Evolutionary conservation across 1,140 invertebrate species (phyloP), one percentile per base, ranked within the genome.

Genomic region (Tetramorium parvispinum): DNA sequence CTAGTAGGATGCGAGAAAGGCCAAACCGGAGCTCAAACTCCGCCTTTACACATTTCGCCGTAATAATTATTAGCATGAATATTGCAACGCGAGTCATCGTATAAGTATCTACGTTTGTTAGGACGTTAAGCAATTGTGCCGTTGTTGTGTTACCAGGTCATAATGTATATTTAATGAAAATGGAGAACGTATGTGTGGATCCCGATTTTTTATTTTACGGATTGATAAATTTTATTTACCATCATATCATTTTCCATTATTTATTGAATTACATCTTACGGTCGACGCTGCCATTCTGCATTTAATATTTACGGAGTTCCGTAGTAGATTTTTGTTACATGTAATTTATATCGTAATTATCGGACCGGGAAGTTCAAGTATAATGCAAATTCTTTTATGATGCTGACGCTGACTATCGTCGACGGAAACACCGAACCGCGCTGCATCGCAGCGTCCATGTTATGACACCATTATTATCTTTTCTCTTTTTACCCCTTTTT

Each of bases 331-430:
- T 32, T 81, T 68, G 37, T 55, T 24, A 40, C 32, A 2, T 55
- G n/a, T 81, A 81, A 81, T 81, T 68, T 81, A 68, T 68, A 40
- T 53, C 13, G 46, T 16, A 81, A 68, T 70, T 81, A 81, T 81
- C 77, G 46, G 5, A 0, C 63, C n/a, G 46, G 13, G n/a, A 68
- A 66, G 61, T 70, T 81, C 16, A 77, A 77, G 55, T 70, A 51
- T 70, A 55, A 81, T 81, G 63, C 46, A 81, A 81, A 68, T 81
- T 81, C 18, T 81, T 81, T 81, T 81, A 78, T 78, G 24, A 70
- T 18, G 59, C 43, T 66, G 43, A 79, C 65, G 61, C 21, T 43
- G 43, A 68, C 21, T 49, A 24, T 68, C 13, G 46, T 18, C 46
- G 63, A 81, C 21, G 77, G 65, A 81, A 81, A 68, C 8, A 24